These are phyloP conservation scores for Eupristina koningsbergeri DNA, from an alignment of 1,140 invertebrate species.

Conservation along the genomic window DNA sequence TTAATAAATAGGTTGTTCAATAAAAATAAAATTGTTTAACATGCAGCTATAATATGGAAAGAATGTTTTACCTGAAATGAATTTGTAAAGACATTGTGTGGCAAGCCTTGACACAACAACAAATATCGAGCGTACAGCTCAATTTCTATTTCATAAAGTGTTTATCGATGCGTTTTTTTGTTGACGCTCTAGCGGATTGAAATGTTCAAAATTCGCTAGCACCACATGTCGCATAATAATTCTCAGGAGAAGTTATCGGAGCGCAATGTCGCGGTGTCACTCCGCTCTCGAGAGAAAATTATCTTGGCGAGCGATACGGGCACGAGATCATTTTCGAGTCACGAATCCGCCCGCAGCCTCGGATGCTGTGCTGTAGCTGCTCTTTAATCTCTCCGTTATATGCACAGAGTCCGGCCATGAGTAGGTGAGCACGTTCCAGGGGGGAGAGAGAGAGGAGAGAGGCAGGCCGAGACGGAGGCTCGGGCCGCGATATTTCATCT, in stretches of 20 bases:
- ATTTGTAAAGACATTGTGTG: too few species aligned
- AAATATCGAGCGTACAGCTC: too few species aligned
- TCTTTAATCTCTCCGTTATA: conserved; percentile 29
- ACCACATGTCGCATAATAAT: conserved; percentile 23
- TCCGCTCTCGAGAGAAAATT: conserved; percentile 31
- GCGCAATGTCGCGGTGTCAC: conserved; percentile 33
- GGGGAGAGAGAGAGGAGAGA: conserved; percentile 21
- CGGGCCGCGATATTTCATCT: neutral
- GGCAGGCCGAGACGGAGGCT: neutral
- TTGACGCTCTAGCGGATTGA: conserved; percentile 29
- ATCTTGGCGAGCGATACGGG: conserved; percentile 33
- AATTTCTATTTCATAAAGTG: too few species aligned
- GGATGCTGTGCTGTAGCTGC: conserved; percentile 17
- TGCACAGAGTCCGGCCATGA: neutral
- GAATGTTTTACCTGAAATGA: too few species aligned
- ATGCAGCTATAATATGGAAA: too few species aligned
- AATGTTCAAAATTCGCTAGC: conserved; percentile 4
- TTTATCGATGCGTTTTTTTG: too few species aligned
- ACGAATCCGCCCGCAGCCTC: conserved; percentile 33
- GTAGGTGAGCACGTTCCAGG: neutral
- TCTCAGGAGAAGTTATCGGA: neutral
- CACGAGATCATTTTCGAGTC: conserved; percentile 46
- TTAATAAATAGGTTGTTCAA: too few species aligned
- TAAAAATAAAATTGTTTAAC: too few species aligned
- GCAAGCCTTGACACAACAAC: too few species aligned